phyloP scores from a whole-genome alignment of 2,113 vertebrate species.

The Loxodonta africana region DNA sequence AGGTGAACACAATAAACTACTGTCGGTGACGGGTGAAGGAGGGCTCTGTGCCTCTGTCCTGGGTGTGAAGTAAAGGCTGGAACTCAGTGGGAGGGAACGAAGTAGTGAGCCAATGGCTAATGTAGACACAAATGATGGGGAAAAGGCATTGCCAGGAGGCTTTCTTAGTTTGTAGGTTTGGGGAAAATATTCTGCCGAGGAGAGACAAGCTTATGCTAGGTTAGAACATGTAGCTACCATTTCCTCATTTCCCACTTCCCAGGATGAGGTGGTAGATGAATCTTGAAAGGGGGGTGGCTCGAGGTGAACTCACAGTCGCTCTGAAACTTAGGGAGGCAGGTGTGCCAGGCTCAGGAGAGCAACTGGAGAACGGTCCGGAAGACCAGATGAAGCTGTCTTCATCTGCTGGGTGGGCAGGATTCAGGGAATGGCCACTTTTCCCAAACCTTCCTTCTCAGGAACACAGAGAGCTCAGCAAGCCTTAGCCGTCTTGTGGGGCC shows the following conservation, averaged over 20 bases:
- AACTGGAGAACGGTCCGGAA: not conserved
- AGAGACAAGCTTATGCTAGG: not conserved
- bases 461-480: not conserved
- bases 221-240: not conserved
- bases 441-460: not conserved
- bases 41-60: not conserved
- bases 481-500: not conserved
- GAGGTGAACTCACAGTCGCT: not conserved
- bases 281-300: not conserved
- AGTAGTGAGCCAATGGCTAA: not conserved
- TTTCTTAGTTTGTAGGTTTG: not conserved
- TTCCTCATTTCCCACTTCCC: not conserved
- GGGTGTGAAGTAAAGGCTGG: not conserved
- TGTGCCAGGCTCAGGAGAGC: not conserved
- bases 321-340: not conserved
- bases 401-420: not conserved
- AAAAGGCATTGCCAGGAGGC: not conserved
- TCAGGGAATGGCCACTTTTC: not conserved
- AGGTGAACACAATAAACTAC: not conserved
- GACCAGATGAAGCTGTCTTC: not conserved
- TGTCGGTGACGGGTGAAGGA: not conserved
- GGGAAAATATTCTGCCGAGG: not conserved
- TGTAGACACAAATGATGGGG: fast-evolving
- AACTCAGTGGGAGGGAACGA: not conserved
- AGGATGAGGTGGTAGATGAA: not conserved